Percentiles rank a stretch among this genome's conserved stretches.
These are phyloP conservation scores for Taenioides sp. DNA, from an alignment of 2,797 vertebrate genomes.

Conservation along the genomic window DNA sequence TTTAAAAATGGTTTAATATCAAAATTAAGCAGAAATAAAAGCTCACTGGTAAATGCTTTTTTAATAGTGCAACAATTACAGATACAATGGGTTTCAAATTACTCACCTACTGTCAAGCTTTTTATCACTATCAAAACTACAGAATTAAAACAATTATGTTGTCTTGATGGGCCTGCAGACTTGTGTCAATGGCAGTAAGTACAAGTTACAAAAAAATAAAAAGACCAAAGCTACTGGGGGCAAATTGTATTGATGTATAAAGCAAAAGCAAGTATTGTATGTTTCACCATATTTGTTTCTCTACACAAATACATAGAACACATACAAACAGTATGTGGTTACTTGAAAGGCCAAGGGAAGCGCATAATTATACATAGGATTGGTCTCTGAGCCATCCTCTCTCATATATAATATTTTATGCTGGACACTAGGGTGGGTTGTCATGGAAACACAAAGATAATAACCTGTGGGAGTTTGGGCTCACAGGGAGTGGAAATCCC, in stretches of 20 bases:
- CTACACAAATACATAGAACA: neutral
- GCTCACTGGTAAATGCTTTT: conserved; percentile 31
- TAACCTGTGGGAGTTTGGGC: conserved; percentile 23
- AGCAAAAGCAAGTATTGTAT: too few relatives aligned
- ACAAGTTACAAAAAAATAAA: too few relatives aligned
- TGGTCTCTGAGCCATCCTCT: conserved; percentile 20
- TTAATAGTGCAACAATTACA: conserved; percentile 18
- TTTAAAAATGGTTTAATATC: conserved; percentile 51
- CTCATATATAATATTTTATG: conserved; percentile 29
- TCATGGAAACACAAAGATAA: conserved; percentile 46
- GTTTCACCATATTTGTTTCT: neutral
- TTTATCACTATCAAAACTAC: neutral
- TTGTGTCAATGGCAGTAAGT: neutral
- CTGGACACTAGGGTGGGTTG: conserved; percentile 30
- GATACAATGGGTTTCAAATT: neutral
- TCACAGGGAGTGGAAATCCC: conserved; percentile 26
- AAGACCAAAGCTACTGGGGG: too few relatives aligned
- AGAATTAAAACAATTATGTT: neutral
- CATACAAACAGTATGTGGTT: neutral
- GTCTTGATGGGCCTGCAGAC: neutral
- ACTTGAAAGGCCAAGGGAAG: neutral
- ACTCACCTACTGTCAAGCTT: neutral
- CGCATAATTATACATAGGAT: conserved; percentile 17
- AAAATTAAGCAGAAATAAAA: conserved; percentile 1
- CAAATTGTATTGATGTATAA: too few relatives aligned